Evolutionary conservation across 2,113 vertebrate genomes (phyloP).

Genomic region (Chitala chitala): DNA sequence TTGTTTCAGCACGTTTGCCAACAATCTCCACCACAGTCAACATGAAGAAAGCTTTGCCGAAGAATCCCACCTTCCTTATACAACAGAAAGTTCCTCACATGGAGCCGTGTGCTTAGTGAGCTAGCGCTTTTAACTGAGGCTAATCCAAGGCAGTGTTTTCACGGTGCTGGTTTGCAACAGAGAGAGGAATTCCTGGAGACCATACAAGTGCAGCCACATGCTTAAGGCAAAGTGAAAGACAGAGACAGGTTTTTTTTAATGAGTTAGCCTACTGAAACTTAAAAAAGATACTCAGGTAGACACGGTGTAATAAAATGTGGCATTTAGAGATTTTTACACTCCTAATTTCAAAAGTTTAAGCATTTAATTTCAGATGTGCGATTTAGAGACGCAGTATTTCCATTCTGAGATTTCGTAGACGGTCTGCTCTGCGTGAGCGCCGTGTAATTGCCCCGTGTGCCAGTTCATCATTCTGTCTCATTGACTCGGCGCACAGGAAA

Average conservation of each 20-base stretch:
- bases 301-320: neutral
- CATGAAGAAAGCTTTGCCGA: neutral
- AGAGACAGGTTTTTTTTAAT: conserved; percentile 15
- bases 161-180: conserved; percentile 10
- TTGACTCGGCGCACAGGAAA: conserved; percentile 7
- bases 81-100: conserved; percentile 14
- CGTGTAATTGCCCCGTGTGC: neutral
- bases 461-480: conserved; percentile 7
- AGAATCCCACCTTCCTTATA: conserved; percentile 17
- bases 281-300: conserved; percentile 1
- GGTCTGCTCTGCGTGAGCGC: neutral
- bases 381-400: conserved; percentile 11
- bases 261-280: conserved; percentile 4
- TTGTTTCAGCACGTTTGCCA: neutral
- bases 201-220: conserved; percentile 9
- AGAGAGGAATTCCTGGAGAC: conserved; percentile 18
- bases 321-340: conserved; percentile 2
- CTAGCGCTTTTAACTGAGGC: conserved; percentile 22
- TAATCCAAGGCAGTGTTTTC: conserved; percentile 25
- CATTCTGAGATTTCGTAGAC: conserved; percentile 5
- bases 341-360: neutral
- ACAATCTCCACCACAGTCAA: neutral
- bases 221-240: conserved; percentile 24
- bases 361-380: conserved; percentile 20
- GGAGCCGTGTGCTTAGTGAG: conserved; percentile 23